Evolutionary conservation across 2,888 invertebrate species (phyloP).

Genomic region (Augiades crinisus): DNA sequence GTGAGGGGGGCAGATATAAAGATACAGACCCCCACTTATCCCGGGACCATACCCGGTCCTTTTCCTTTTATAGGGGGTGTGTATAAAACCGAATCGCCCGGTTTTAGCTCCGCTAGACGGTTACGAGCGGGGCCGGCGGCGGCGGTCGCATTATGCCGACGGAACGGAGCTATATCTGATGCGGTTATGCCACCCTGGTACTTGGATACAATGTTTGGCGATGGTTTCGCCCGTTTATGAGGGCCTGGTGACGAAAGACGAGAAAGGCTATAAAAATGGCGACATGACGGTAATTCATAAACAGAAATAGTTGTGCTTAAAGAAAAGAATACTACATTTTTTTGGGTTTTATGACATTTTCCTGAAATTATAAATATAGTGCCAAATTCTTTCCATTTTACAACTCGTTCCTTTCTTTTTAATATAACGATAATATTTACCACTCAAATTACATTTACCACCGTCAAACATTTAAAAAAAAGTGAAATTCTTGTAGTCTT

Average conservation of each 20-base stretch:
- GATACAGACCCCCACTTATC: conserved; percentile 80
- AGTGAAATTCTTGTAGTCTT: no score
- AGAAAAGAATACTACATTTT: no score
- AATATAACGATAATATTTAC: no score
- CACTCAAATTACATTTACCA: no score
- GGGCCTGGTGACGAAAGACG: neutral
- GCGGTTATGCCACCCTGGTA: conserved; percentile 67
- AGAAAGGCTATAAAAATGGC: conserved; percentile 48
- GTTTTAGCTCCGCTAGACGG: conserved; percentile 79
- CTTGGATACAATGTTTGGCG: conserved; percentile 67
- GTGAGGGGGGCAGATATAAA: conserved; percentile 79
- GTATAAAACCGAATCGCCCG: conserved; percentile 81
- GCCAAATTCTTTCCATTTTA: no score
- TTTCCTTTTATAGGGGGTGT: conserved; percentile 82
- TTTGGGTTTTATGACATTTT: no score
- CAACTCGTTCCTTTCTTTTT: no score
- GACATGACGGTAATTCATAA: conserved; percentile 42
- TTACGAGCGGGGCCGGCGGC: conserved; percentile 76
- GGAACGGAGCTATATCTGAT: conserved; percentile 66
- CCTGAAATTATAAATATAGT: no score
- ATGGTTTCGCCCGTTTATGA: conserved; percentile 59
- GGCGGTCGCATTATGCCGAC: conserved; percentile 48
- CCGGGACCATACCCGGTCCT: conserved; percentile 77
- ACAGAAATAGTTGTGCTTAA: no score
- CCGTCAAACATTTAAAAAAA: no score